Base-by-base conservation (phyloP, 2,797 vertebrate species). In the Sciaenops ocellatus region DNA sequence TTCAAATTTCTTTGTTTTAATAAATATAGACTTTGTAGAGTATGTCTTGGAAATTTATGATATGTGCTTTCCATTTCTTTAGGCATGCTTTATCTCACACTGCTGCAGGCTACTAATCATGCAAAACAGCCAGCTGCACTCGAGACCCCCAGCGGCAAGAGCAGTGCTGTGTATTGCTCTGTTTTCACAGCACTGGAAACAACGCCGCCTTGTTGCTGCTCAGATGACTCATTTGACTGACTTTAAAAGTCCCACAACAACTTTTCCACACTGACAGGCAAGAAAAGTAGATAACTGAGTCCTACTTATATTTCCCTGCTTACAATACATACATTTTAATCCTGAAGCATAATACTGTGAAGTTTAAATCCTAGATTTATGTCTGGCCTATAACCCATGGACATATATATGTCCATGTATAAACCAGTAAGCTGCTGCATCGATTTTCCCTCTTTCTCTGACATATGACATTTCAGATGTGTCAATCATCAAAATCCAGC, bases 81-180 rank as follows among this genome's bases (percentile, higher is more conserved):
- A 24, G 61, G 46, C 57, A 50, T 46, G 51, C 55, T 59, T 78
- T 82, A 51, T 85, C 76, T 65, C 41, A 47, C 48, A 15, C 26
- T 51, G n/a, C 69, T 16, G 15, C 54, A 51, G 47, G 60, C 66
- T n/a, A 13, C 26, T 68, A 55, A 76, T 84, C 67, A 78, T 84
- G 69, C 76, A 85, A 76, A 79, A 60, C 67, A 80, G 62, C 22
- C 42, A 38, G 50, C 16, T 54, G 61, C 22, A 46, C 24, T 69
- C 1, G 0, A 84, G 52, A 28, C 1, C 0, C 34, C 41, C 20
- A 1, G 28, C 20, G 13, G 60, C 12, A 51, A 57, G 47, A 61
- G 24, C n/a, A 48, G n/a, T 8, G 2, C 24, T 42, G 6, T 48
- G 18, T 17, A 5, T 52, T 30, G 0, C 42, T 46, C 44, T 76